phyloP scores from a whole-genome alignment of 1,140 invertebrate genomes.

The Ceratosolen solmsi region DNA sequence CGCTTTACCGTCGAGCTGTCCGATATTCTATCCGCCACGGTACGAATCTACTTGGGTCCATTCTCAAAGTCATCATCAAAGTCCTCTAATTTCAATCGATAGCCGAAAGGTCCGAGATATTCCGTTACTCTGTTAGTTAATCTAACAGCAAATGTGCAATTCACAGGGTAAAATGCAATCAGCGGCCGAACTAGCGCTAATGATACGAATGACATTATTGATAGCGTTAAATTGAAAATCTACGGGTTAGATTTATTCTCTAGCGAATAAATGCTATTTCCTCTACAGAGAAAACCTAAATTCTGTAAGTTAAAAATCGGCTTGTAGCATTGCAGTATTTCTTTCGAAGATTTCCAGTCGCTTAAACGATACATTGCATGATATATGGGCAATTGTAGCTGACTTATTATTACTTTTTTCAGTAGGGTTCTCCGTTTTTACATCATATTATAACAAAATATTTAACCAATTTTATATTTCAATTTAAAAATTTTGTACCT shows the following conservation, averaged over 20 bases:
- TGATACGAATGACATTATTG: background rate
- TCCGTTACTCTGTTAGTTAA: slow-evolving; percentile 7
- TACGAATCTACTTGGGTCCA: slow-evolving; percentile 2
- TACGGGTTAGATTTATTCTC: too few species aligned
- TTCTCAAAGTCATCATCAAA: slow-evolving; percentile 21
- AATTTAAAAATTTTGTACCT: too few species aligned
- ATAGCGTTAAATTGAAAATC: background rate
- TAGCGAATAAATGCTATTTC: background rate
- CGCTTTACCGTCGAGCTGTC: background rate
- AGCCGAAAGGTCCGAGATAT: background rate
- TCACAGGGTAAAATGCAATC: background rate
- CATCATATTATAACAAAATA: too few species aligned
- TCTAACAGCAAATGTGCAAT: slow-evolving; percentile 23
- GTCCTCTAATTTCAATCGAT: slow-evolving; percentile 22
- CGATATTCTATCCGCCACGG: background rate
- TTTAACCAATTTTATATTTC: too few species aligned
- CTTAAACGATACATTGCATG: too few species aligned
- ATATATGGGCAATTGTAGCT: too few species aligned
- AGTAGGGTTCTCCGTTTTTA: too few species aligned
- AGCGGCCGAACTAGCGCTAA: background rate
- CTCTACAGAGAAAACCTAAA: background rate
- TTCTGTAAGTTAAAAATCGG: too few species aligned
- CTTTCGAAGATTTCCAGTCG: too few species aligned
- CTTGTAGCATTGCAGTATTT: too few species aligned
- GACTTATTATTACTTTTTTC: too few species aligned